Conservation (phyloP, 2,113 vertebrate genomes). For the Oceanites oceanicus region DNA sequence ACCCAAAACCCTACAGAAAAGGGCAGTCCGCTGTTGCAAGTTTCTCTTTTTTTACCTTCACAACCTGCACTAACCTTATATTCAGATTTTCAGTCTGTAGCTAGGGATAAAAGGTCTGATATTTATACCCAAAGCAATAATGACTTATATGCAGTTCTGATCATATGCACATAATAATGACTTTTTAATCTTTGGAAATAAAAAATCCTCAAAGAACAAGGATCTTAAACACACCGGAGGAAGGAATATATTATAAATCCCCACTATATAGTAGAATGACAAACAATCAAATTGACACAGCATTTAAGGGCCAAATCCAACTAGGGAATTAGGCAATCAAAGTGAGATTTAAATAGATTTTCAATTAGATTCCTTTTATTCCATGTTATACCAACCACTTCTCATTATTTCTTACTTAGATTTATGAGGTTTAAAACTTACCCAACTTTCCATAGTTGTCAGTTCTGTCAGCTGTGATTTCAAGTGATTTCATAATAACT, state of each 20-base stretch:
- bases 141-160: not conserved
- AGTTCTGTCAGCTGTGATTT: not conserved
- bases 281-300: not conserved
- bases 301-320: not conserved
- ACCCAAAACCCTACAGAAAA: not conserved
- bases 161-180: not conserved
- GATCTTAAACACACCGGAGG: not conserved
- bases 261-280: not conserved
- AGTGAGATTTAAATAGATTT: not conserved
- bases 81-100: not conserved
- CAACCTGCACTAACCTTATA: rapidly evolving
- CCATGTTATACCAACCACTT: not conserved
- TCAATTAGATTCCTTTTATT: not conserved
- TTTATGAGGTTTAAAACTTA: not conserved
- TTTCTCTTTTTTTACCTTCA: not conserved
- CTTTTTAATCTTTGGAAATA: not conserved
- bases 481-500: not conserved
- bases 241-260: not conserved
- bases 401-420: not conserved
- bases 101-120: not conserved
- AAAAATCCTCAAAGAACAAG: not conserved
- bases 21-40: not conserved
- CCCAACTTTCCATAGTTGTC: not conserved
- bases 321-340: not conserved
- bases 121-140: not conserved